Evolutionary conservation across 2,797 vertebrate genomes (phyloP), one percentile per base, ranked within the genome.

Genomic region (Oreonectes daqikongensis): DNA sequence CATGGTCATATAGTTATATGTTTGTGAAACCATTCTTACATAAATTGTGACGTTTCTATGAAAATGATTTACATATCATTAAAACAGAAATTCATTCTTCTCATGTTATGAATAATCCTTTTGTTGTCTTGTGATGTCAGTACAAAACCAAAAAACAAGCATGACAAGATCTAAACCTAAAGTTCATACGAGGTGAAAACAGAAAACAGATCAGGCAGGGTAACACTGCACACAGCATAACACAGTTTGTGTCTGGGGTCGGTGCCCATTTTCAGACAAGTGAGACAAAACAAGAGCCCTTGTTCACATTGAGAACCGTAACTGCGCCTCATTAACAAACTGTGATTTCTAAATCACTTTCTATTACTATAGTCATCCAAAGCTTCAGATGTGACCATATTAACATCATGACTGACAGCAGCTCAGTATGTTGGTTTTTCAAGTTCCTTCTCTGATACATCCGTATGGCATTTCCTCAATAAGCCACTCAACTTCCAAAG

Each of bases 211-310:
- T n/a, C 11, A 50, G 69, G 24, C 59, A 15, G 32, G 46, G n/a
- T 53, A 42, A 81, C 50, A 30, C 57, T 60, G 42, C 50, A 53
- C 65, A 66, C 65, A 55, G 60, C 61, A 78, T 81, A 44, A 71
- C 70, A 67, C 77, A 48, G 66, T 66, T 65, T 40, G 30, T 78
- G 74, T 78, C 30, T 74, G 60, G 32, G 66, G 69, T 71, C 42
- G 65, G 71, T 70, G 70, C 71, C 60, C 71, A 78, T 78, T 74
- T 74, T 81, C 72, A 76, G 53, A 59, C 35, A 71, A 77, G 61
- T 42, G 24, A 77, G 9, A 38, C 6, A 22, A 69, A 78, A 72
- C 60, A 35, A 57, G 26, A 46, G 17, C 30, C 53, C 22, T 50
- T 60, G 40, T 76, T 60, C 20, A 48, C 73, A 76, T 11, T 18